Conservation (phyloP, 2,797 vertebrate genomes). For the Streptopelia turtur region DNA sequence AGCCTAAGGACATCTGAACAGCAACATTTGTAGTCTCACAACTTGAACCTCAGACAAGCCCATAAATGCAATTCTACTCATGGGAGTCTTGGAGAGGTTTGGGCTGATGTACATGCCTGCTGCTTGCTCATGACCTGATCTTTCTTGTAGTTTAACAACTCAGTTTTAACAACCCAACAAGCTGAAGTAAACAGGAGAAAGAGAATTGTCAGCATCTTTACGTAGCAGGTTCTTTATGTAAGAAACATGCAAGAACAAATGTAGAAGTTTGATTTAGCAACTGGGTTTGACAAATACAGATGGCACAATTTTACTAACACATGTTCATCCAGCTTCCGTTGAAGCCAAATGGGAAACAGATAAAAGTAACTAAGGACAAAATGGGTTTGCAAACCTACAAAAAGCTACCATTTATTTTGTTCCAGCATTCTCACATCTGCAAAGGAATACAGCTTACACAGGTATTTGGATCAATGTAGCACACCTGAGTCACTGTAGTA, state of each 20-base stretch:
- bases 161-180: background rate
- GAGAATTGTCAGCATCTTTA: background rate
- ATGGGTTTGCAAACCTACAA: background rate
- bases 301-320: background rate
- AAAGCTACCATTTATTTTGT: background rate
- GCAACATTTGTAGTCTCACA: background rate
- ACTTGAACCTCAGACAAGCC: background rate
- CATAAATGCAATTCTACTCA: background rate
- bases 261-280: background rate
- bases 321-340: background rate
- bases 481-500: background rate
- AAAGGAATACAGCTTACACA: background rate
- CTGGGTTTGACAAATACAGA: background rate
- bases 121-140: background rate
- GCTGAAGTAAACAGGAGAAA: background rate
- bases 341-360: background rate
- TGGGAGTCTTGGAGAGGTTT: background rate
- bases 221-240: background rate
- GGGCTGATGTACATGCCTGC: background rate
- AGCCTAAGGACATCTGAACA: background rate
- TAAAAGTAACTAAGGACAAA: background rate
- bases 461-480: background rate
- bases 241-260: background rate
- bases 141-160: background rate
- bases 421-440: background rate